Conservation (phyloP, 2,888 invertebrate genomes). For the Xanthorhoe designata region DNA sequence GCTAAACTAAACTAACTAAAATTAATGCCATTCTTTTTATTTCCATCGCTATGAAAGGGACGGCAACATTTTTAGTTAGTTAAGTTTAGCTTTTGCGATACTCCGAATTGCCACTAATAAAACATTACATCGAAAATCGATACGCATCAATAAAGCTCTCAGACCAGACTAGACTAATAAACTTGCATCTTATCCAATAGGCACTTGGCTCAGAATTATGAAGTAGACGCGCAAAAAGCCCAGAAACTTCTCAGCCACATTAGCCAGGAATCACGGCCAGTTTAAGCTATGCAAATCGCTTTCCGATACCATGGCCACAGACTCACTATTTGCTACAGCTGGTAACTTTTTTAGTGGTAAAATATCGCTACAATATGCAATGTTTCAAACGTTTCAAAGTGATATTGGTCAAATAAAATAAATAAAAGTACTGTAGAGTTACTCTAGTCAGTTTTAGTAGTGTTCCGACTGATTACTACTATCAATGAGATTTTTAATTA, state of each 20-base stretch:
- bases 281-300: slow-evolving; percentile 62
- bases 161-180: slow-evolving; percentile 14
- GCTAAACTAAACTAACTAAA: too few species aligned
- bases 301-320: slow-evolving; percentile 51
- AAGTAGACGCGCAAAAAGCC: slow-evolving; percentile 45
- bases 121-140: neutral
- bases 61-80: too few species aligned
- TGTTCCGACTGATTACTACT: too few species aligned
- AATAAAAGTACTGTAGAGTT: too few species aligned
- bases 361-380: too few species aligned
- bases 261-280: slow-evolving; percentile 40
- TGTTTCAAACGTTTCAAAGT: too few species aligned
- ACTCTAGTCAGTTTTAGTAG: too few species aligned
- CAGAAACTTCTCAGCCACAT: slow-evolving; percentile 42
- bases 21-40: too few species aligned
- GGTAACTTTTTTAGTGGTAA: neutral
- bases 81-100: too few species aligned
- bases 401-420: too few species aligned
- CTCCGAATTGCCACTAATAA: neutral
- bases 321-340: slow-evolving; percentile 17
- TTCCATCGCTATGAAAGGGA: too few species aligned
- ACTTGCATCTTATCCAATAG: slow-evolving; percentile 1
- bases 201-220: slow-evolving; percentile 31
- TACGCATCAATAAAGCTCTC: neutral
- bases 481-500: too few species aligned